A percentile compares a stretch with the other conserved stretches of the same genome.
Conservation (phyloP, 2,113 vertebrate genomes). For the Paradoxurus hermaphroditus region DNA sequence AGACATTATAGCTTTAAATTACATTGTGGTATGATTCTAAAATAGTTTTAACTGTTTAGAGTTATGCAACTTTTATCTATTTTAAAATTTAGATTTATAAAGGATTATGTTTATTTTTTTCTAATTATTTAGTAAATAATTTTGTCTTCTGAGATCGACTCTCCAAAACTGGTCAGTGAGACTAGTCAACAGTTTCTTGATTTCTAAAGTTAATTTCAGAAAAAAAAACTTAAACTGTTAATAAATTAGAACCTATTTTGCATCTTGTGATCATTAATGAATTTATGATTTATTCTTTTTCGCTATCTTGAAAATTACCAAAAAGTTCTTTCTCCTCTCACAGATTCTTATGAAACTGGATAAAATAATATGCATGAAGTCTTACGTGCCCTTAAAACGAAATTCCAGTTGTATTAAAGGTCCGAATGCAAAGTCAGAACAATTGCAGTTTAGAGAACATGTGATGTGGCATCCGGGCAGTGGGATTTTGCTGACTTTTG, state of each 20-base stretch:
- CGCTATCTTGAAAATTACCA: background rate
- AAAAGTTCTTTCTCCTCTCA: background rate
- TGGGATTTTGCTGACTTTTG: background rate
- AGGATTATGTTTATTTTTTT: background rate
- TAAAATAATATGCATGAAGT: background rate
- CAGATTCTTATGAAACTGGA: background rate
- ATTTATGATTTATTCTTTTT: background rate
- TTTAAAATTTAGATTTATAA: background rate
- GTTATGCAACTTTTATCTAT: background rate
- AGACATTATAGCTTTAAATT: background rate
- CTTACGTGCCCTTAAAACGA: background rate
- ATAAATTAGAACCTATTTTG: background rate
- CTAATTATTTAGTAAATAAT: constrained; percentile 3
- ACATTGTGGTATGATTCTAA: background rate
- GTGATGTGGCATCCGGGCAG: background rate
- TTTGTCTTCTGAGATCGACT: background rate
- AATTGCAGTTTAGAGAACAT: background rate
- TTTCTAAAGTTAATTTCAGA: background rate
- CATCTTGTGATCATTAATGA: background rate
- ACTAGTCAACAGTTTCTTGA: background rate
- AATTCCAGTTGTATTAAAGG: background rate
- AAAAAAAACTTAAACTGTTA: background rate
- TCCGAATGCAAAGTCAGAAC: background rate
- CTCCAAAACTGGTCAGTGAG: background rate
- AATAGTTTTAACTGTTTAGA: background rate